A percentile compares a stretch with the other conserved stretches of the same genome.
Conservation (phyloP, 2,888 invertebrate species). For the Syritta pipiens region DNA sequence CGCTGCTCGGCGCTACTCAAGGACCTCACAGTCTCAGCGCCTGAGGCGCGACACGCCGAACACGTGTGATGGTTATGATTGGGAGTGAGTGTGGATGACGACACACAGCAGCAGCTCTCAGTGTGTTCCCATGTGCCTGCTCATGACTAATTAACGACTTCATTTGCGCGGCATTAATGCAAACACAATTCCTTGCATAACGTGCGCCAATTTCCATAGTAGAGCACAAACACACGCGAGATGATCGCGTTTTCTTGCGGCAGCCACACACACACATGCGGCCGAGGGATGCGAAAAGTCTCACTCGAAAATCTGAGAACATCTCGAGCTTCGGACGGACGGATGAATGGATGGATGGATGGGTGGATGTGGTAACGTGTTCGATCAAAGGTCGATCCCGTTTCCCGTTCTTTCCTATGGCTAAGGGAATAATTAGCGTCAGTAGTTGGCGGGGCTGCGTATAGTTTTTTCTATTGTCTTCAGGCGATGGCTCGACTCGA, state of each 20-base stretch:
- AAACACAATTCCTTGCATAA: constrained; percentile 68
- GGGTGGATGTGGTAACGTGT: background rate
- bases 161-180: constrained; percentile 56
- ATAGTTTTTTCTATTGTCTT: constrained; percentile 8
- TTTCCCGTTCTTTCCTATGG: constrained; percentile 17
- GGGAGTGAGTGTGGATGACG: constrained; percentile 58
- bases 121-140: constrained; percentile 54
- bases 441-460: constrained; percentile 14
- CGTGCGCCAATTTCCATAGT: constrained; percentile 61
- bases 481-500: background rate
- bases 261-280: constrained; percentile 56
- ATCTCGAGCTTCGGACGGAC: too few species aligned
- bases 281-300: constrained; percentile 63
- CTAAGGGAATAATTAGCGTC: constrained; percentile 34
- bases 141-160: constrained; percentile 67
- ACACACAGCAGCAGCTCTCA: constrained; percentile 29
- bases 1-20: constrained; percentile 45
- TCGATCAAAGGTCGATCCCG: background rate
- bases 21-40: constrained; percentile 28
- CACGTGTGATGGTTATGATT: constrained; percentile 64
- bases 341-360: too few species aligned
- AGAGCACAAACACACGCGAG: constrained; percentile 30
- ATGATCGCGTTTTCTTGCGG: constrained; percentile 67
- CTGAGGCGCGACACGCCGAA: constrained; percentile 23
- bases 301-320: constrained; percentile 34